Conservation (phyloP, 2,113 vertebrate genomes). For the Elachura formosa region DNA sequence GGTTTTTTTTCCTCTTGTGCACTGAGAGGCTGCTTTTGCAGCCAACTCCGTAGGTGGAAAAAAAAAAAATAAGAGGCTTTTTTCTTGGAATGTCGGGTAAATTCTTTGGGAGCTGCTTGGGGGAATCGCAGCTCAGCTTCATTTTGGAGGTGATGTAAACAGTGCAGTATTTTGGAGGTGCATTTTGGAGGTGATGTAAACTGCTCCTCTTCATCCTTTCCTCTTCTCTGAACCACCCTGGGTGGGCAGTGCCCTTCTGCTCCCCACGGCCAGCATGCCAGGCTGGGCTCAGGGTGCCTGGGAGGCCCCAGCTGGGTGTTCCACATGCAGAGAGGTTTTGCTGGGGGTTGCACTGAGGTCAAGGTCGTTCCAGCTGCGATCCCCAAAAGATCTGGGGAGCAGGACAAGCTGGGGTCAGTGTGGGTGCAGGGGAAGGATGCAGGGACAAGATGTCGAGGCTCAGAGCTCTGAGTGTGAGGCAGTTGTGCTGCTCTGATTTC, state of each 20-base stretch:
- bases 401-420: not conserved
- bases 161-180: not conserved
- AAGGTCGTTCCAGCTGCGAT: not conserved
- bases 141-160: not conserved
- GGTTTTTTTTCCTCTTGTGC: not conserved
- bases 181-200: not conserved
- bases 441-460: fast-evolving
- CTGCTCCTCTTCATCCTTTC: not conserved
- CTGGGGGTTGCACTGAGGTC: not conserved
- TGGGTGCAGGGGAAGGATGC: not conserved
- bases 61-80: not conserved
- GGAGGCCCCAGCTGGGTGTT: not conserved
- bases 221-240: not conserved
- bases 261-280: fast-evolving
- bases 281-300: not conserved
- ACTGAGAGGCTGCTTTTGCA: not conserved
- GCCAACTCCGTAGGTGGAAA: constrained; percentile 25
- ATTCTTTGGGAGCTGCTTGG: not conserved
- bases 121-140: not conserved
- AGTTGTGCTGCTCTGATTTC: not conserved
- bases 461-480: not conserved
- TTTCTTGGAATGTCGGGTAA: not conserved
- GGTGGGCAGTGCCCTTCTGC: not conserved
- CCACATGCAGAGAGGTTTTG: not conserved
- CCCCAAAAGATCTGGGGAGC: not conserved